Conservation (phyloP, 2,797 vertebrate species). For the Melanogrammus aeglefinus region DNA sequence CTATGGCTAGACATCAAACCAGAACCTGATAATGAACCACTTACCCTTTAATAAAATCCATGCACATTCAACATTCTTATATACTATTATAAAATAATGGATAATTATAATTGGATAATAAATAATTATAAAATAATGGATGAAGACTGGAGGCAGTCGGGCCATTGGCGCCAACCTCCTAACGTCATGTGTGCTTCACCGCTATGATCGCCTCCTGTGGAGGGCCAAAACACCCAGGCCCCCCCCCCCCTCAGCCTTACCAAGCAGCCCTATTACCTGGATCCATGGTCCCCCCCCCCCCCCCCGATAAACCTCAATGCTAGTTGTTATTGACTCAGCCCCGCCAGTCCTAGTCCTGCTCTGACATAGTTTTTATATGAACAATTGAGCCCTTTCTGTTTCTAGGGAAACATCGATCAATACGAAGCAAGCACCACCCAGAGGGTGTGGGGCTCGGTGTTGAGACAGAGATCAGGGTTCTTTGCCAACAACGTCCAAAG, state of each 20-base stretch:
- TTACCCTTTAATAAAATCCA: not conserved
- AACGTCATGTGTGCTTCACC: slow-evolving; percentile 14
- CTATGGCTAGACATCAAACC: not conserved
- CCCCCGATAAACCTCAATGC: slow-evolving; percentile 1
- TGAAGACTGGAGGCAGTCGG: not conserved
- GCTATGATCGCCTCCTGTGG: slow-evolving; percentile 7
- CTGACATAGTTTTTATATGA: slow-evolving; percentile 21
- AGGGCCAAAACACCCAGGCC: slow-evolving; percentile 1
- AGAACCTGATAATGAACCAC: not conserved
- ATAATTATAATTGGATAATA: too few species aligned
- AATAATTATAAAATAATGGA: not conserved
- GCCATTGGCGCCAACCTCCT: not conserved
- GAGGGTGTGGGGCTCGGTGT: not conserved
- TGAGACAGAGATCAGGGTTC: slow-evolving; percentile 10
- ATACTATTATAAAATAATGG: not conserved
- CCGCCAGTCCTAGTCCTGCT: not conserved
- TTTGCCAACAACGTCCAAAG: not conserved
- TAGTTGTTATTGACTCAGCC: slow-evolving; percentile 15
- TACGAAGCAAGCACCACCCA: slow-evolving; percentile 7
- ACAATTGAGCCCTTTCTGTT: slow-evolving; percentile 8
- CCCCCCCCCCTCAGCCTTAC: too few species aligned
- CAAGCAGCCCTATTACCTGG: not conserved
- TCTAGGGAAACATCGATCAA: slow-evolving; percentile 10
- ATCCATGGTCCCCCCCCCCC: not conserved
- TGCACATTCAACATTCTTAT: not conserved